Evolutionary conservation across 2,797 vertebrate genomes (phyloP).

Genomic region (Crocidura indochinensis): DNA sequence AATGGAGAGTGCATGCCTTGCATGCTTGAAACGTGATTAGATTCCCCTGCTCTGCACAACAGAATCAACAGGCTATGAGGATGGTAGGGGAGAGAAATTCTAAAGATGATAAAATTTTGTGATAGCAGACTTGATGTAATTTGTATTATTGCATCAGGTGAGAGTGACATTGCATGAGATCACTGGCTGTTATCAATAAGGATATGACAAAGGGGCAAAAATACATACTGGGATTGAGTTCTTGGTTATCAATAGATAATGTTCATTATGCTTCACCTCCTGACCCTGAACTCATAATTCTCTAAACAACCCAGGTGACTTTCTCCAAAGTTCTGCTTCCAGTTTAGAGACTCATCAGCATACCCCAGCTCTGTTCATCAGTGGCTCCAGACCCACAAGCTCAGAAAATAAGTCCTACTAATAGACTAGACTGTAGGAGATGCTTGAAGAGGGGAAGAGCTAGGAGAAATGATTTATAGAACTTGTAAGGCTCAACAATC

Average conservation of each 20-base stretch:
- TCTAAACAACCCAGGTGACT: constrained; percentile 4
- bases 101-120: constrained; percentile 31
- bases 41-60: background rate
- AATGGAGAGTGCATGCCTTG: background rate
- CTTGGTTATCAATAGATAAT: constrained; percentile 27
- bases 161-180: constrained; percentile 21
- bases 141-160: background rate
- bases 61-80: background rate
- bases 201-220: constrained; percentile 48
- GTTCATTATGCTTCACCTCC: background rate
- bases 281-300: background rate
- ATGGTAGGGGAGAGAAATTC: too few relatives aligned
- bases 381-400: background rate
- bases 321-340: constrained; percentile 48
- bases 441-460: background rate
- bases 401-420: constrained; percentile 17
- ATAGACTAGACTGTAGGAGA: background rate
- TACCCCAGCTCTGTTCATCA: background rate
- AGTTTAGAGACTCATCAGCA: constrained; percentile 3
- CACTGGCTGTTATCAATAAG: constrained; percentile 8
- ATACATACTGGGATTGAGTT: constrained; percentile 3
- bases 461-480: constrained; percentile 18
- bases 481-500: background rate
- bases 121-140: constrained; percentile 26
- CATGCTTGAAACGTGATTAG: background rate